Percentiles rank a stretch among this genome's conserved stretches.
These are phyloP conservation scores for Micoletzkya japonica DNA, from an alignment of 2,888 invertebrate genomes.

Conservation along the genomic window DNA sequence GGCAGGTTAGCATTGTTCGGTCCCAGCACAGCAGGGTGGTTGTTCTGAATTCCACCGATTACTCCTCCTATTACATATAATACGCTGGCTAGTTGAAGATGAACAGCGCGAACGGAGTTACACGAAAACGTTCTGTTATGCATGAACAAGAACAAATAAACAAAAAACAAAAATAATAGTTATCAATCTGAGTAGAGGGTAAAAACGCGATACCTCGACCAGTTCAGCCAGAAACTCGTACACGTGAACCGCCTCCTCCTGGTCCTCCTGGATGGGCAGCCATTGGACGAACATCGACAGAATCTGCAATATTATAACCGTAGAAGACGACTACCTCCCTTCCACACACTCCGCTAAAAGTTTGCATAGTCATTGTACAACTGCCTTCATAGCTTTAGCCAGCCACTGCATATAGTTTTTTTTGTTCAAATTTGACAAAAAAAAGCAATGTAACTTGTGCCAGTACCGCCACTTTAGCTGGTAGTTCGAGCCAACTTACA, in stretches of 20 bases:
- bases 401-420: background rate
- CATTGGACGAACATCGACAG: conserved; percentile 74
- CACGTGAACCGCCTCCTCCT: conserved; percentile 91
- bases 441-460: background rate
- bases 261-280: conserved; percentile 94
- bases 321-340: background rate
- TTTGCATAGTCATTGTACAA: background rate
- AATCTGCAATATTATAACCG: conserved; percentile 32
- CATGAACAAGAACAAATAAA: background rate
- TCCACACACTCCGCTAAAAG: background rate
- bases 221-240: conserved; percentile 94
- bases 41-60: conserved; percentile 20
- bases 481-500: conserved; percentile 2
- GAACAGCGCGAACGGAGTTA: too few relatives aligned
- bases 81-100: too few relatives aligned
- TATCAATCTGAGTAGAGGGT: conserved; percentile 65
- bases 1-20: conserved; percentile 86
- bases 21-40: conserved; percentile 78
- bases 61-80: background rate
- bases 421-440: background rate
- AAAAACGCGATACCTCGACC: conserved; percentile 71
- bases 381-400: background rate
- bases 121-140: background rate
- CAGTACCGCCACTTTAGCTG: background rate
- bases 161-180: conserved; percentile 10